Base-by-base conservation (phyloP, 2,888 invertebrate species). In the Drosophila leonis region DNA sequence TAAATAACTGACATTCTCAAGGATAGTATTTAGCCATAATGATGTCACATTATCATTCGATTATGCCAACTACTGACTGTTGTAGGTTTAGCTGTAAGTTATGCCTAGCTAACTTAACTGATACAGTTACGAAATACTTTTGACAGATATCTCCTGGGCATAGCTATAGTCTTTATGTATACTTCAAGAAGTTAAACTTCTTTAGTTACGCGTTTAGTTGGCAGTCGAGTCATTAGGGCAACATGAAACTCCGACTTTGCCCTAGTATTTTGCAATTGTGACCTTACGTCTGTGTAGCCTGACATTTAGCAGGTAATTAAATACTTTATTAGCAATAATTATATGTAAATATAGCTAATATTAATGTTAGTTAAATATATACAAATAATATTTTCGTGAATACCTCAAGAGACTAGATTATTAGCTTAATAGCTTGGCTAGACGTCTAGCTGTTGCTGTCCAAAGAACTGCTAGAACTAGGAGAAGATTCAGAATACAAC, bases 21-120 rank as follows among this genome's bases (percentile, higher is more conserved):
- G 41, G 42, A 35, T 12, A 24, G 39, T 71, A 39, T 29, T 13
- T 27, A 24, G 39, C 49, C 31, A 59, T 60, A 48, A 78, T 66
- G 48, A 51, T 66, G 51, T 48, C 54, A 42, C 33, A 52, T 78
- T 78, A 35, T 29, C 18, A 39, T 63, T 29, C 13, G n/a, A 42
- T 57, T 41, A 29, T 20, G 29, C 18, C 48, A 49, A 49, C 29
- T 18, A 10, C 15, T 46, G 24, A 15, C 3, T 13, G 24, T 4
- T 4, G 12, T 6, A 1, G 44, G 42, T 12, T 24, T 3, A 24
- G 24, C 24, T 15, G 37, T 15, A n/a, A 15, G 15, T 39, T n/a
- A 3, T 39, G 39, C 18, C 18, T 6, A 42, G 20, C 42, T 6
- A 42, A 9, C 15, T 27, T 9, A 27, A 8, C 46, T n/a, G 15